These are phyloP conservation scores for Junonia oenone DNA, from an alignment of 2,888 invertebrate species.

Conservation along the genomic window DNA sequence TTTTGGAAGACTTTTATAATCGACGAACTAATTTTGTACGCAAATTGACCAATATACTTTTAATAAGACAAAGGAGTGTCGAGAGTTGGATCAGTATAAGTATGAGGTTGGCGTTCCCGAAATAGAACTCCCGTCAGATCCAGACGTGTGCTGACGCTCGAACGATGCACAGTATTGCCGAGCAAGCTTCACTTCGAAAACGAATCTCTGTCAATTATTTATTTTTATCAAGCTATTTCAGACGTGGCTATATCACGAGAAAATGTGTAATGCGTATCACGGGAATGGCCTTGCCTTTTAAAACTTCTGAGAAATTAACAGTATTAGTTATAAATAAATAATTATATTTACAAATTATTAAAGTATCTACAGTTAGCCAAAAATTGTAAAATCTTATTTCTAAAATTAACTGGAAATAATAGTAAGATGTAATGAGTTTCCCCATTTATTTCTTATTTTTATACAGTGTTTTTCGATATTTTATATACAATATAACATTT, in stretches of 20 bases:
- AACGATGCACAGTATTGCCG: constrained; percentile 46
- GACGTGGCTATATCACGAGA: constrained; percentile 38
- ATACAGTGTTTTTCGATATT: too few species aligned
- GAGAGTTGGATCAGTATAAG: constrained; percentile 55
- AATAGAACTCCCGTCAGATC: constrained; percentile 70
- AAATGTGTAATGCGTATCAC: constrained; percentile 31
- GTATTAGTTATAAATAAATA: neutral
- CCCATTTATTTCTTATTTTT: too few species aligned
- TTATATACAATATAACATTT: constrained; percentile 16
- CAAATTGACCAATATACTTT: constrained; percentile 57
- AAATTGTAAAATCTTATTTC: neutral
- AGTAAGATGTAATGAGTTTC: too few species aligned
- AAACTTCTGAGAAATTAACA: constrained; percentile 8
- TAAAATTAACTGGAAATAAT: too few species aligned
- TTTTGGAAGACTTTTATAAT: constrained; percentile 74
- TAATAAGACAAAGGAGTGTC: constrained; percentile 71
- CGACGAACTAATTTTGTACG: constrained; percentile 54
- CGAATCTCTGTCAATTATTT: constrained; percentile 60
- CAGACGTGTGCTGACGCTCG: constrained; percentile 55
- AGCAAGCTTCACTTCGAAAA: constrained; percentile 44
- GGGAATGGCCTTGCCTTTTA: constrained; percentile 34
- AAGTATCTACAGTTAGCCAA: neutral
- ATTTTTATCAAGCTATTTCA: constrained; percentile 62
- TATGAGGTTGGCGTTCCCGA: constrained; percentile 58
- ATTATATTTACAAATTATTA: neutral